A percentile compares a stretch with the other conserved stretches of the same genome.
Evolutionary conservation across 2,888 invertebrate species (phyloP).

Genomic region (Cryptus viduatorius): DNA sequence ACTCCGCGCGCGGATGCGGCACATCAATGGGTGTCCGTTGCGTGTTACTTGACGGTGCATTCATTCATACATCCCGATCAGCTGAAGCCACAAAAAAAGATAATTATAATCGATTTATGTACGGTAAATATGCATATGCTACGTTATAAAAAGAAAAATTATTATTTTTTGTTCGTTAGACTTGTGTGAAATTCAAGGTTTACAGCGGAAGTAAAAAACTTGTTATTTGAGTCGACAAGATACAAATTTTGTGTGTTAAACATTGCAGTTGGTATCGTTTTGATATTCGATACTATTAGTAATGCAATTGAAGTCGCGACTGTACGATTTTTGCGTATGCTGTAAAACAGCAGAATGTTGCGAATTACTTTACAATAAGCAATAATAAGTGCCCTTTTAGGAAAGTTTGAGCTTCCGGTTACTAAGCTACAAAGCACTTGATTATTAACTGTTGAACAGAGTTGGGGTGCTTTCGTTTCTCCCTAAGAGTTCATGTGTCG

Average conservation of each 20-base stretch:
- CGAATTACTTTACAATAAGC: not conserved
- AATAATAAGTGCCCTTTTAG: no score
- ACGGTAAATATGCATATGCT: not conserved
- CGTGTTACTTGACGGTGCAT: slow-evolving; percentile 14
- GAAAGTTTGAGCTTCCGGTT: not conserved
- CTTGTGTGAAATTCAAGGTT: not conserved
- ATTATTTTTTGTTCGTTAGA: not conserved
- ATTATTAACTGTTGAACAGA: not conserved
- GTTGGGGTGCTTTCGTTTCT: not conserved
- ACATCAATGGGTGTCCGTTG: slow-evolving; percentile 7
- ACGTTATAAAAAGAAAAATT: not conserved
- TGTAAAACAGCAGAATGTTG: not conserved
- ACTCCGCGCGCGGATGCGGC: not conserved
- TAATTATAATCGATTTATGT: not conserved
- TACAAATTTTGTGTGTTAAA: not conserved
- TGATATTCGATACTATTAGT: not conserved
- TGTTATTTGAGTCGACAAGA: not conserved
- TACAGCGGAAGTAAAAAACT: not conserved
- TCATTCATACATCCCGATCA: slow-evolving; percentile 18
- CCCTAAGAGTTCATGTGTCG: not conserved
- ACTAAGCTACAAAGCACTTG: not conserved
- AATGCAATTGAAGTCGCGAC: not conserved
- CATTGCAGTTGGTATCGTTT: not conserved
- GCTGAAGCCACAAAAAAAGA: not conserved
- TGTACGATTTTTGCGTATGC: not conserved